Conservation (phyloP, 2,888 invertebrate genomes). For the Dynastes hyllus region DNA sequence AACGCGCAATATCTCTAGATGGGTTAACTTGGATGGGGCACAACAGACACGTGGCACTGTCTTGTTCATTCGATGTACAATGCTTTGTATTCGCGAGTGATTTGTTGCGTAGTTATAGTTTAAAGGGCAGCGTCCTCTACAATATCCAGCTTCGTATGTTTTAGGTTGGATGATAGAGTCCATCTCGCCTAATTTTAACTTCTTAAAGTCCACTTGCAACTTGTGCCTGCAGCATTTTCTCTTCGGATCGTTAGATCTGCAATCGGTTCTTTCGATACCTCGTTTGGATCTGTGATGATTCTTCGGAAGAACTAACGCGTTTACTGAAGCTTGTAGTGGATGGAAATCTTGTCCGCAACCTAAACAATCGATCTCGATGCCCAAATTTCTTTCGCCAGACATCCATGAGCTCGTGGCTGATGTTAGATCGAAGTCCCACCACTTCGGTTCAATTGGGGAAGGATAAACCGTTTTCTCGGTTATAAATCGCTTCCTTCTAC, state of each 20-base stretch:
- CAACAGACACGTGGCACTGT: constrained; percentile 77
- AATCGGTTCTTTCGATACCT: constrained; percentile 72
- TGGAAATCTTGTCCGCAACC: constrained; percentile 70
- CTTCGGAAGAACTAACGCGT: constrained; percentile 66
- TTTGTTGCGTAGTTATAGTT: constrained; percentile 81
- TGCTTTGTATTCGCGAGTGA: constrained; percentile 81
- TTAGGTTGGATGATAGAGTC: constrained; percentile 79
- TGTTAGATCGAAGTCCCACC: constrained; percentile 78
- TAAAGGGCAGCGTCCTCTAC: constrained; percentile 80
- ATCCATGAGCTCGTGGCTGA: constrained; percentile 72
- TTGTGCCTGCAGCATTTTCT: constrained; percentile 79
- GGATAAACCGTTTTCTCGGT: constrained; percentile 67
- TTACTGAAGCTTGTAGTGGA: constrained; percentile 66
- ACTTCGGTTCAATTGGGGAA: constrained; percentile 70
- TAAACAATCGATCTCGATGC: constrained; percentile 74
- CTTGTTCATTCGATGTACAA: constrained; percentile 76
- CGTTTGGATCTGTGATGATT: constrained; percentile 54
- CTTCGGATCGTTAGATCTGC: constrained; percentile 68
- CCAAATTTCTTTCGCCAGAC: constrained; percentile 71
- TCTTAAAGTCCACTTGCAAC: constrained; percentile 79
- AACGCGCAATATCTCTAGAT: constrained; percentile 79
- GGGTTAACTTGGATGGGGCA: constrained; percentile 79
- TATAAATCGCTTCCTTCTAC: constrained; percentile 68
- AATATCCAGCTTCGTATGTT: constrained; percentile 81
- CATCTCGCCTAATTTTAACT: constrained; percentile 72